Percentiles rank a stretch among this genome's conserved stretches.
phyloP scores from a whole-genome alignment of 2,888 invertebrate genomes.

The Drosophila demipolita region DNA sequence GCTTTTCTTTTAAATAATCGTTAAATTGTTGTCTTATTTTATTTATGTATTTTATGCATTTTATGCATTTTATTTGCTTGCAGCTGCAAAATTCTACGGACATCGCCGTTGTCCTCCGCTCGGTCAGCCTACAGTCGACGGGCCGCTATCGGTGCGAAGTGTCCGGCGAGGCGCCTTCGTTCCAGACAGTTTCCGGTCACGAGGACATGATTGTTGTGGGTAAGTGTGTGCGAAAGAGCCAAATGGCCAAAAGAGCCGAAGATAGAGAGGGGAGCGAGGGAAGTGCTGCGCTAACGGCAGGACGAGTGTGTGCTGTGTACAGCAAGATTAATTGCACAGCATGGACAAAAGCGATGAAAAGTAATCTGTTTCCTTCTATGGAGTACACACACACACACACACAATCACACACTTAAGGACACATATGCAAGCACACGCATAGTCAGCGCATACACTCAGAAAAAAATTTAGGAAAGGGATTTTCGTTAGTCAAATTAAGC shows the following conservation, averaged over 20 bases:
- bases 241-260: background rate
- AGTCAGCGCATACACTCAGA: background rate
- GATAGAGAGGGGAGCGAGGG: background rate
- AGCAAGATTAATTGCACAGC: slow-evolving; percentile 76
- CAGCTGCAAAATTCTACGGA: slow-evolving; percentile 89
- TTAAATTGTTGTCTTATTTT: background rate
- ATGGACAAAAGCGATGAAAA: slow-evolving; percentile 74
- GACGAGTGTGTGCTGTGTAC: slow-evolving; percentile 8
- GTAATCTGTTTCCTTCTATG: slow-evolving; percentile 68
- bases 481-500: background rate
- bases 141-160: slow-evolving; percentile 92
- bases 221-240: slow-evolving; percentile 84
- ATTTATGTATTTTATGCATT: background rate
- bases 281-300: background rate
- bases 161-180: slow-evolving; percentile 91
- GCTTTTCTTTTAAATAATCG: slow-evolving; percentile 14
- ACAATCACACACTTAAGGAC: slow-evolving; percentile 2
- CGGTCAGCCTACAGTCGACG: slow-evolving; percentile 89
- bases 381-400: slow-evolving; percentile 15
- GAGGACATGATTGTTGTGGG: slow-evolving; percentile 91
- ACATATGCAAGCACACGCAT: background rate
- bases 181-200: slow-evolving; percentile 91
- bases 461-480: background rate
- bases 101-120: slow-evolving; percentile 88
- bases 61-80: slow-evolving; percentile 24